Evolutionary conservation across 2,113 vertebrate species (phyloP), one percentile per base, ranked within the genome.

Genomic region (Carlito syrichta): DNA sequence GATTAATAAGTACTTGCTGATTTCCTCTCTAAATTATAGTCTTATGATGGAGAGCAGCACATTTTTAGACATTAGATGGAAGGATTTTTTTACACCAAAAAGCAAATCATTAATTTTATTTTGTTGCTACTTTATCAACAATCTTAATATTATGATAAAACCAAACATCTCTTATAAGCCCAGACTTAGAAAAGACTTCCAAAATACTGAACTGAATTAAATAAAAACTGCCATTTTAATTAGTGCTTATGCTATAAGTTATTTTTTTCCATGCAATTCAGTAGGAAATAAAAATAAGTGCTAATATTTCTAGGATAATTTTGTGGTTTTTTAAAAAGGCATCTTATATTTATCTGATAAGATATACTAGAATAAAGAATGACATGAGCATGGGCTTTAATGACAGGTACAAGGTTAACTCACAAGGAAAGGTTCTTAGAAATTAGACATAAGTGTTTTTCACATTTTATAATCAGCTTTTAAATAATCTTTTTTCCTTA

Each of bases 221-320:
- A 68, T 94, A 35, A 96, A 94, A 81, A 77, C 40, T 84, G 8
- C 52, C 82, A 52, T 77, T 96, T 48, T 90, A 87, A 69, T 83
- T 5, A 52, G 43, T 63, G 16, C 7, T 43, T 82, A 38, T 4
- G 10, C 5, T 81, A 63, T 76, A 48, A 83, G 5, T 52, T 52
- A 63, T 68, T 92, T 87, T 77, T 86, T 86, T n/a, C 14, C 45
- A 19, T 50, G 73, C 89, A 68, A 89, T 56, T 88, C 0, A 56
- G 68, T 69, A 78, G 14, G 1, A 50, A 63, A 87, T 87, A 50
- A 96, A 89, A 76, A 0, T 86, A 91, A 69, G 0, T 83, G 6
- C 8, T 76, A 56, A 69, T 3, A 56, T 76, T 43, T 73, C 12
- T 60, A 54, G 13, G 14, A 23, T 32, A 69, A 20, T 19, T 58